These are phyloP conservation scores for Drosophila ironensis DNA, from an alignment of 1,140 invertebrate species.

Conservation along the genomic window DNA sequence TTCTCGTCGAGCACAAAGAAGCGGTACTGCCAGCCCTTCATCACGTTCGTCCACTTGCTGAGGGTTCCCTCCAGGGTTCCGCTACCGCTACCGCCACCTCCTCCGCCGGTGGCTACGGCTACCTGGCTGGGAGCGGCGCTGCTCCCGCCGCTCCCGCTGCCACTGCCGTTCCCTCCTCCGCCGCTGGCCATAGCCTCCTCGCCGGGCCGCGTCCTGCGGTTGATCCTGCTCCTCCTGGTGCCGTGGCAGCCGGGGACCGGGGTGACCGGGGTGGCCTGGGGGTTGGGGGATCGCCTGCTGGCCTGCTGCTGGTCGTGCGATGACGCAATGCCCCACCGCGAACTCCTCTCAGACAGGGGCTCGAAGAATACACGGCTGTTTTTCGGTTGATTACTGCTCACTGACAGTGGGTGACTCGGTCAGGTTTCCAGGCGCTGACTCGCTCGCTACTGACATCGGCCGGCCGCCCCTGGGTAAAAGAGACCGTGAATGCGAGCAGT, in stretches of 20 bases:
- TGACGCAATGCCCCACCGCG: conserved; percentile 27
- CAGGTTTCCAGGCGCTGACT: no score
- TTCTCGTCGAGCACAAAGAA: conserved; percentile 99
- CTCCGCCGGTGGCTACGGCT: not conserved
- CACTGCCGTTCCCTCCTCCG: no score
- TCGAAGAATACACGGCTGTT: no score
- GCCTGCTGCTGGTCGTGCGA: conserved; percentile 13
- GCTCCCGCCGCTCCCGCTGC: no score
- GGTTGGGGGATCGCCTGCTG: not conserved
- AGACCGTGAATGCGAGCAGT: no score
- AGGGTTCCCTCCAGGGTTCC: conserved; percentile 96
- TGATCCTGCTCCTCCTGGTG: conserved; percentile 8
- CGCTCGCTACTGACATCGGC: no score
- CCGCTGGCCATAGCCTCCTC: conserved; percentile 27
- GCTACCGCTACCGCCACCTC: conserved; percentile 5
- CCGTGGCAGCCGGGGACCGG: conserved; percentile 7
- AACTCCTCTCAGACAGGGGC: conserved; percentile 16
- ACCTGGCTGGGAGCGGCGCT: conserved; percentile 23
- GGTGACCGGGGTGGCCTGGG: not conserved
- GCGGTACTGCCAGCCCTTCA: conserved; percentile 99
- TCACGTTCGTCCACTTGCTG: conserved; percentile 99
- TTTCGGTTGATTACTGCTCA: no score
- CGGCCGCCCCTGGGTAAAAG: no score
- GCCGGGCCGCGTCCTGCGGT: not conserved
- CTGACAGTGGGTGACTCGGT: not conserved